Conservation (phyloP, 2,797 vertebrate genomes). For the Decapterus maruadsi region DNA sequence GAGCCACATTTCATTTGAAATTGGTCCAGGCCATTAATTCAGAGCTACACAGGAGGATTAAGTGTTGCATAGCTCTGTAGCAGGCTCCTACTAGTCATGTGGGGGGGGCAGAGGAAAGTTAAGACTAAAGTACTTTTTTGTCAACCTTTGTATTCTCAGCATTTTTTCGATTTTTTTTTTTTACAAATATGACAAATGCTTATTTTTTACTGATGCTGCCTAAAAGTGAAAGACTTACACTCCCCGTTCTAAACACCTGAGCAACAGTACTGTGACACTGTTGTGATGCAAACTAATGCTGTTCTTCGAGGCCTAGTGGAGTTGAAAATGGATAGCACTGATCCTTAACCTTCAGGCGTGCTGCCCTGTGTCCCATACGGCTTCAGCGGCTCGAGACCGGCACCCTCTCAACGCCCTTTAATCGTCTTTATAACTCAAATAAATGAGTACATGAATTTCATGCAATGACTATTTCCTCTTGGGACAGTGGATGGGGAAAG, state of each 20-base stretch:
- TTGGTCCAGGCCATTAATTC: conserved; percentile 54
- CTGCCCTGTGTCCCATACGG: conserved; percentile 49
- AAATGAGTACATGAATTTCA: conserved; percentile 71
- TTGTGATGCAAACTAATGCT: conserved; percentile 6
- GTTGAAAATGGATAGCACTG: conserved; percentile 23
- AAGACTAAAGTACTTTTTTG: conserved; percentile 9
- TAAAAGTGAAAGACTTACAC: neutral
- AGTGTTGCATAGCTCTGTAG: conserved; percentile 12
- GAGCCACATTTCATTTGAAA: conserved; percentile 52
- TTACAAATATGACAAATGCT: conserved; percentile 1
- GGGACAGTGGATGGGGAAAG: conserved; percentile 34
- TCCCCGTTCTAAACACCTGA: neutral
- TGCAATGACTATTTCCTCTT: conserved; percentile 57
- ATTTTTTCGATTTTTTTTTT: no score
- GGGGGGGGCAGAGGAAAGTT: neutral
- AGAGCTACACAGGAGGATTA: conserved; percentile 42
- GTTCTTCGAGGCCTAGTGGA: conserved; percentile 25
- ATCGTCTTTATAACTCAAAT: conserved; percentile 72
- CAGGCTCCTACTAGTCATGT: conserved; percentile 6
- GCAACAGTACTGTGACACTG: neutral
- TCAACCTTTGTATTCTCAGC: conserved; percentile 13
- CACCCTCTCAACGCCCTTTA: conserved; percentile 55
- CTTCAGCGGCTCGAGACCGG: conserved; percentile 52
- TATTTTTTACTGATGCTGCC: neutral
- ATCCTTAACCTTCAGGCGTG: conserved; percentile 42